Evolutionary conservation across 2,888 invertebrate species (phyloP).

Genomic region (Dorcus hopei): DNA sequence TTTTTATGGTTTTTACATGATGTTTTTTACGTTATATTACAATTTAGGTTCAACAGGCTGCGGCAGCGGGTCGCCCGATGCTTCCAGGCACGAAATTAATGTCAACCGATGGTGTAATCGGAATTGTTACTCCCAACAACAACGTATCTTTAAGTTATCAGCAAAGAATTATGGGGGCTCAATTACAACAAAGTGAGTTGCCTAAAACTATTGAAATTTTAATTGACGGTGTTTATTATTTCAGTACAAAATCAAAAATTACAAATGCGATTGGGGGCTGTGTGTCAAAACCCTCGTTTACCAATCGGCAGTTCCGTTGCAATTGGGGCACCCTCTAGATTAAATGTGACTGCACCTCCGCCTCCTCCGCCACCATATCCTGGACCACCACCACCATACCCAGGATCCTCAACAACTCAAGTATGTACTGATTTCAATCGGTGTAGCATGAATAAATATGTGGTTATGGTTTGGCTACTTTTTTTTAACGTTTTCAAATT

Average conservation of each 20-base stretch:
- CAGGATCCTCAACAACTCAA: constrained; percentile 51
- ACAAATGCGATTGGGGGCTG: constrained; percentile 43
- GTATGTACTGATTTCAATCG: constrained; percentile 9
- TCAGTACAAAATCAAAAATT: constrained; percentile 45
- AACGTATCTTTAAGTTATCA: constrained; percentile 54
- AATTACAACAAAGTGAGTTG: constrained; percentile 29
- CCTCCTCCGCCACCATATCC: constrained; percentile 73
- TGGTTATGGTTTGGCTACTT: constrained; percentile 27
- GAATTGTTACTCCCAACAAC: constrained; percentile 64
- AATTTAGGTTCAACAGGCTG: constrained; percentile 63
- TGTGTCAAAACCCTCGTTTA: constrained; percentile 27
- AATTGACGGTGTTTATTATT: background rate
- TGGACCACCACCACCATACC: constrained; percentile 68
- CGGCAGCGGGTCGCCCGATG: constrained; percentile 58
- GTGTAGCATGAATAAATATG: constrained; percentile 14
- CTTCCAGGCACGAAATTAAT: constrained; percentile 54
- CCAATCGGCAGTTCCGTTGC: constrained; percentile 16
- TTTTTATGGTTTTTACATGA: background rate
- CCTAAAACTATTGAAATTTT: background rate
- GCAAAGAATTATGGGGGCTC: constrained; percentile 35
- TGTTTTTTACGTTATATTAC: background rate
- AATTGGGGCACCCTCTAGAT: constrained; percentile 14
- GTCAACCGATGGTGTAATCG: constrained; percentile 62
- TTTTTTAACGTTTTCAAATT: constrained; percentile 17
- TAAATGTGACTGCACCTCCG: constrained; percentile 46